Evolutionary conservation across 2,888 invertebrate species (phyloP), one percentile per base, ranked within the genome.

Genomic region (Meta bourneti): DNA sequence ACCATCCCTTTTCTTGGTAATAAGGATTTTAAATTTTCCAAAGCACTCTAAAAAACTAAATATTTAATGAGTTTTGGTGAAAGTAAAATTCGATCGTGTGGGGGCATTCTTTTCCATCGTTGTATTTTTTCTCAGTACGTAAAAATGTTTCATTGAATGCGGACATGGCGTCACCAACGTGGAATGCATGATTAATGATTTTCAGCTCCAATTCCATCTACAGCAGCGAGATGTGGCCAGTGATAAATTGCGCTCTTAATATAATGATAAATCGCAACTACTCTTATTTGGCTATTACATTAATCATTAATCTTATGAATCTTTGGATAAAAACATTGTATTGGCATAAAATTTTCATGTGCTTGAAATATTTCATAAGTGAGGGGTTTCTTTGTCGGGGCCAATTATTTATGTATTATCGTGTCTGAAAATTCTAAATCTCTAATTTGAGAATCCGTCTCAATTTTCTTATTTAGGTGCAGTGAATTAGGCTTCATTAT

Each of bases 201-300:
- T 16, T 83, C 19, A 8, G 49, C 16, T 69, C 49, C 49, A 16
- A 48, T 34, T 70, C 72, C 11, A 61, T 81, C 72, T 20, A 34
- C 69, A 48, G 69, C 20, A 13, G 70, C 49, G 72, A 72, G 71
- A 83, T 83, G 72, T 8, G 19, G 13, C 7, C 51, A n/a, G 49
- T 72, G 82, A 52, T 83, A 83, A 83, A 83, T 81, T 81, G 48
- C 34, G 34, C 48, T 13, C 8, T 16, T 81, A 81, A 70, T 81
- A 81, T n/a, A 70, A 81, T 48, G 82, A 83, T 83, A 83, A 83
- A 83, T 72, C 51, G 20, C 6, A 71, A 72, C 52, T n/a, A 9
- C 54, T 83, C 71, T 72, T 72, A 20, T 52, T 83, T 52, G 6
- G 82, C 82, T 83, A 83, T 83, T 83, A 83, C n/a, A 83, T 51